Evolutionary conservation across 2,888 invertebrate species (phyloP).

Genomic region (Acrocyrtus sp.): DNA sequence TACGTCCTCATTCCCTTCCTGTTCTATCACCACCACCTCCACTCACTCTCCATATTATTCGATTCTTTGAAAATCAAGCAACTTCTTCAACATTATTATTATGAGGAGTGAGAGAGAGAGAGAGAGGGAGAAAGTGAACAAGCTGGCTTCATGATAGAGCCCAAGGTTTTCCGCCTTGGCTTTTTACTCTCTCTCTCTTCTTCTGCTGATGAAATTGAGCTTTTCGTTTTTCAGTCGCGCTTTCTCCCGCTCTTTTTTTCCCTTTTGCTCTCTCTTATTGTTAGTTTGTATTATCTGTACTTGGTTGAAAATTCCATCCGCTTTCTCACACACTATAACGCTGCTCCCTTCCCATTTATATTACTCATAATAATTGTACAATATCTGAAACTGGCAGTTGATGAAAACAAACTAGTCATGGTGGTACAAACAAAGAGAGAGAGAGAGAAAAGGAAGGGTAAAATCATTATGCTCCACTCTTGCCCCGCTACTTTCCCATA

Average conservation of each 20-base stretch:
- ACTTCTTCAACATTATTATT: slow-evolving; percentile 38
- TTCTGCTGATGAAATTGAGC: slow-evolving; percentile 43
- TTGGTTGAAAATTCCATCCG: slow-evolving; percentile 32
- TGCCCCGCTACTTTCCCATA: neutral
- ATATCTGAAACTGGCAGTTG: slow-evolving; percentile 46
- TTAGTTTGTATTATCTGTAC: slow-evolving; percentile 37
- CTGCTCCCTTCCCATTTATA: slow-evolving; percentile 11
- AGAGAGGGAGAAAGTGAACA: too few relatives aligned
- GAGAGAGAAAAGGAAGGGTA: slow-evolving; percentile 13
- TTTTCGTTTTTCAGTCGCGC: slow-evolving; percentile 21
- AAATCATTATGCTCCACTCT: neutral
- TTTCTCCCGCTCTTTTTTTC: too few relatives aligned
- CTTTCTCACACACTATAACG: slow-evolving; percentile 9
- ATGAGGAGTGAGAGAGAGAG: too few relatives aligned
- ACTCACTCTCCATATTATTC: slow-evolving; percentile 13
- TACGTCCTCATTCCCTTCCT: slow-evolving; percentile 22
- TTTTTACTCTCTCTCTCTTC: slow-evolving; percentile 13
- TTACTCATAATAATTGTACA: slow-evolving; percentile 37
- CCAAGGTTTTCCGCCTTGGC: slow-evolving; percentile 31
- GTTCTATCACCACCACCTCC: slow-evolving; percentile 2
- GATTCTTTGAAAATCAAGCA: slow-evolving; percentile 46
- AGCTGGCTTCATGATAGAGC: slow-evolving; percentile 17
- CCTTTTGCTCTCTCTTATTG: slow-evolving; percentile 25
- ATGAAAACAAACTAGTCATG: slow-evolving; percentile 39
- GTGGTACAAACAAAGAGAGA: slow-evolving; percentile 23